Evolutionary conservation across 1,140 invertebrate genomes (phyloP).

Genomic region (Octopus bimaculoides): DNA sequence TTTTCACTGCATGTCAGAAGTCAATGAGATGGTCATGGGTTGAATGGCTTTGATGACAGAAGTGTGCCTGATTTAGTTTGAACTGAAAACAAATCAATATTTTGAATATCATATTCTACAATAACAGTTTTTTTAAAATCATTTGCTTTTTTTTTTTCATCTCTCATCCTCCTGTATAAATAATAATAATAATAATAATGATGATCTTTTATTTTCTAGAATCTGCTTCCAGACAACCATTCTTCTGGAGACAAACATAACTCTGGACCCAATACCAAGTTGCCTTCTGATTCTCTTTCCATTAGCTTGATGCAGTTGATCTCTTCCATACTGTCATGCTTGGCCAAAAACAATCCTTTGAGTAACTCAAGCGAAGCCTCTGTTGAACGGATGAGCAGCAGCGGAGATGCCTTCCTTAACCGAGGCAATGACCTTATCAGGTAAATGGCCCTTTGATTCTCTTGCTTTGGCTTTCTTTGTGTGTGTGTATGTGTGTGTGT

Average conservation of each 20-base stretch:
- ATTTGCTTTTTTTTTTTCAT: not conserved
- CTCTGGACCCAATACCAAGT: slow-evolving; percentile 13
- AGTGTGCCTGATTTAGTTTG: too few relatives aligned
- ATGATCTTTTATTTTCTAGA: not conserved
- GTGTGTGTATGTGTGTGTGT: not conserved
- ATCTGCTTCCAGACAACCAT: slow-evolving; percentile 30
- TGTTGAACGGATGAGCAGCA: slow-evolving; percentile 46
- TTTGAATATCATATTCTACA: too few relatives aligned
- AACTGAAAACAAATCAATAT: too few relatives aligned
- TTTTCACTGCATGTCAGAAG: too few relatives aligned
- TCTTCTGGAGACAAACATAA: not conserved
- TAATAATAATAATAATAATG: too few relatives aligned
- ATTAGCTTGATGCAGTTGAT: slow-evolving; percentile 46
- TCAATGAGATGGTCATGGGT: too few relatives aligned
- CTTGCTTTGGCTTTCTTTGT: not conserved
- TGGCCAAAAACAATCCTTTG: slow-evolving; percentile 49
- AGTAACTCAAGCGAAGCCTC: slow-evolving; percentile 49
- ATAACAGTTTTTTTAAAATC: not conserved
- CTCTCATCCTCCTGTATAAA: too few relatives aligned
- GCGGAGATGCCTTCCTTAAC: slow-evolving; percentile 44
- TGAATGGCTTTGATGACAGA: too few relatives aligned
- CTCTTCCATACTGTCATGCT: slow-evolving; percentile 43
- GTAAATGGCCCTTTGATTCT: slow-evolving; percentile 23
- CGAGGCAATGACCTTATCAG: slow-evolving; percentile 53
- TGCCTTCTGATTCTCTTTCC: slow-evolving; percentile 46